Conservation (phyloP, 2,113 vertebrate species). For the Triplophysa tibetana region DNA sequence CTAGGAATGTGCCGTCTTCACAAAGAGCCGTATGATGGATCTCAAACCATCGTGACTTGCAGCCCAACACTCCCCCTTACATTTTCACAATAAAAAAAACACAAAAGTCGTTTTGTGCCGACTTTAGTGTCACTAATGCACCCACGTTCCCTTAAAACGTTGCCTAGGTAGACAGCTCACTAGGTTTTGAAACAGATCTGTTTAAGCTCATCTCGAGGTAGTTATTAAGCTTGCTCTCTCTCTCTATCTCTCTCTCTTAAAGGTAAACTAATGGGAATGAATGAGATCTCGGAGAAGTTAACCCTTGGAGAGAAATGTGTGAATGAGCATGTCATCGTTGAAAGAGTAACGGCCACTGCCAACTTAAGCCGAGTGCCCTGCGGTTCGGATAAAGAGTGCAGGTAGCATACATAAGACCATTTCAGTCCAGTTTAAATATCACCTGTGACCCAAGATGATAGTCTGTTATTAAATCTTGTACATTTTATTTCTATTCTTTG, state of each 20-base stretch:
- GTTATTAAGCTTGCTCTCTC: too few relatives aligned
- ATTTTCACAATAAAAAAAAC: too few relatives aligned
- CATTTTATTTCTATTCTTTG: neutral
- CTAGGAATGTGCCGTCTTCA: constrained; percentile 61
- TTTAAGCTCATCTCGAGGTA: too few relatives aligned
- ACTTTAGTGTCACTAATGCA: too few relatives aligned
- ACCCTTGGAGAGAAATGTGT: constrained; percentile 75
- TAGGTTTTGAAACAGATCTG: too few relatives aligned
- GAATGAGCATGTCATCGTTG: constrained; percentile 85
- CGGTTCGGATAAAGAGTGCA: constrained; percentile 88
- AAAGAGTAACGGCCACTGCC: constrained; percentile 84
- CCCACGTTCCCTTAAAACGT: too few relatives aligned
- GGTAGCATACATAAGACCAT: constrained; percentile 66
- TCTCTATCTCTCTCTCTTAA: neutral
- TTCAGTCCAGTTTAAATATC: too few relatives aligned
- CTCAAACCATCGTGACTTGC: neutral
- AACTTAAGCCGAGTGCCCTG: constrained; percentile 93
- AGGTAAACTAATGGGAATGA: constrained; percentile 98
- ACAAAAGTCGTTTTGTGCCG: too few relatives aligned
- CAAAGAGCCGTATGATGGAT: constrained; percentile 45
- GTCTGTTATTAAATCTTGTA: neutral
- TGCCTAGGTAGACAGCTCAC: too few relatives aligned
- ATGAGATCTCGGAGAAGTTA: constrained; percentile 92
- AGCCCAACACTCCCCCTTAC: neutral
- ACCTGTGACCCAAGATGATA: neutral